Evolutionary conservation across 2,113 vertebrate genomes (phyloP), one percentile per base, ranked within the genome.

Genomic region (Accipiter cooperii): DNA sequence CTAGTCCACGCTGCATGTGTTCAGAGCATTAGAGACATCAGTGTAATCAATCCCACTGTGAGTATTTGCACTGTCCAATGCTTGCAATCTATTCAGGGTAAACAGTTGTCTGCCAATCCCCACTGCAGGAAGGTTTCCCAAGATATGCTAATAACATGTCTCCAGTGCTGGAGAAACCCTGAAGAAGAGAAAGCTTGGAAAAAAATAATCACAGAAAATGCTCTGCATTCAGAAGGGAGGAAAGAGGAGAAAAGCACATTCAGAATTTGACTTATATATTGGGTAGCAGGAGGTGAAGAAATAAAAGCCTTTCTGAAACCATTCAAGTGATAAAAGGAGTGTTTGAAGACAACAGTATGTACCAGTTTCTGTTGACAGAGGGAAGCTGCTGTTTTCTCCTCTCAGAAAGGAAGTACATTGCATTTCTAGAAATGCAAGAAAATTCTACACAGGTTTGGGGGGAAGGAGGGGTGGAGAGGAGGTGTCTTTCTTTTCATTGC

Each of bases 51-150:
- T 97, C 78, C 77, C 84, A 80, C 34, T 15, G 66, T 54, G 77
- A 89, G 64, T 93, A 79, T 95, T 97, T 97, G 87, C 93, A 82
- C 81, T 94, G 91, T 52, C 81, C 61, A 5, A 10, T 21, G 21
- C 63, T 91, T 81, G 74, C 89, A 92, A 96, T 97, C 92, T 87
- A 89, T 96, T 71, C 93, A 96, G 77, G 77, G 94, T 89, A 96
- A 97, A 97, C 96, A 96, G 88, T 85, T 85, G 81, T 66, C 94
- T 97, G 86, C 94, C 95, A 80, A 47, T 89, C 84, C 84, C 80
- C 49, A 31, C 52, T 29, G 46, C 84, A 85, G 74, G 44, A 95
- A 91, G 34, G 52, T 90, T 89, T 94, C 91, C 77, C 84, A 83
- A 74, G 92, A 13, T 63, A 73, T 51, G 84, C 52, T 93, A 76